Evolutionary conservation across 2,888 invertebrate genomes (phyloP).

Genomic region (Stratiomys singularior): DNA sequence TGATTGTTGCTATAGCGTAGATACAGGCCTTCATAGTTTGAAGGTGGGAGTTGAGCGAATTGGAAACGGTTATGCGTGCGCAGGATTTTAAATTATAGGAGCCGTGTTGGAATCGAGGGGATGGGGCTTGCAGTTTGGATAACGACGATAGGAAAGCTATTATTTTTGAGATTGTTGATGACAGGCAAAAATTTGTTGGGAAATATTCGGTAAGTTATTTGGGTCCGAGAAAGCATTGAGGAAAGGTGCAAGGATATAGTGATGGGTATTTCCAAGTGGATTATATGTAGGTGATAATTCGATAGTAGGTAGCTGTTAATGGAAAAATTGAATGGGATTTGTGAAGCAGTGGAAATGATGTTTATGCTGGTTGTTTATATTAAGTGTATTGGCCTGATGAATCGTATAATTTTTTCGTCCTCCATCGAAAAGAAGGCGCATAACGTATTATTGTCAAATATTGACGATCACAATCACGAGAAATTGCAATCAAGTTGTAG

Average conservation of each 20-base stretch:
- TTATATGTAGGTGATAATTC: no score
- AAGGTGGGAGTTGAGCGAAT: not conserved
- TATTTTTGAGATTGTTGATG: constrained; percentile 4
- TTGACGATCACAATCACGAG: no score
- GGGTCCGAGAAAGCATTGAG: not conserved
- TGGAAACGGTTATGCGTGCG: not conserved
- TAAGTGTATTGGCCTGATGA: no score
- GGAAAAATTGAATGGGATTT: no score
- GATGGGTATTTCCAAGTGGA: not conserved
- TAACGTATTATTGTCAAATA: no score
- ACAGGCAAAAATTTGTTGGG: constrained; percentile 15
- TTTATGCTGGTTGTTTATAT: no score
- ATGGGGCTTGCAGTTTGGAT: not conserved
- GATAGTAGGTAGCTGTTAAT: no score
- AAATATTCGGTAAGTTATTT: constrained; percentile 13
- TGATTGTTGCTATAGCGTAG: not conserved
- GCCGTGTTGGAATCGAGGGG: constrained; percentile 28
- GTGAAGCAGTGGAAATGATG: no score
- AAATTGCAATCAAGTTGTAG: no score
- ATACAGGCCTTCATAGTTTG: no score
- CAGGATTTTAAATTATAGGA: constrained; percentile 31
- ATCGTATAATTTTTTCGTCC: no score
- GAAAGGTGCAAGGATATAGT: not conserved
- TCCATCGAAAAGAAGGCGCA: no score
- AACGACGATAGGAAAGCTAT: not conserved